Evolutionary conservation across 2,113 vertebrate genomes (phyloP).

Genomic region (Plecturocebus donacophilus): DNA sequence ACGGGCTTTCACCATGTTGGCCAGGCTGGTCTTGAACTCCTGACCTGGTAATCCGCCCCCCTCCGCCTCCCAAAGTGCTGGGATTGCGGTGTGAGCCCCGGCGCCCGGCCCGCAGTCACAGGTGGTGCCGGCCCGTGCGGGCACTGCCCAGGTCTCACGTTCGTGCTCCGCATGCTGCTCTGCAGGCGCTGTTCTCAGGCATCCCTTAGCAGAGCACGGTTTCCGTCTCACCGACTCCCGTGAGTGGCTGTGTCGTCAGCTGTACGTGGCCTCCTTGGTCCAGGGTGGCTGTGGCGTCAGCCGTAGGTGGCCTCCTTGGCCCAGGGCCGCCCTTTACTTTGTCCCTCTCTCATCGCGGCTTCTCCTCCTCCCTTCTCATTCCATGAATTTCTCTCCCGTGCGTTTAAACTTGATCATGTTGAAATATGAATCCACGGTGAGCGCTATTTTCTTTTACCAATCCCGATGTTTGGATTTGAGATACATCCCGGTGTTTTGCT

Average conservation of each 20-base stretch:
- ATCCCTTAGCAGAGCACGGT: background rate
- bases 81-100: too few species aligned
- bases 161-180: background rate
- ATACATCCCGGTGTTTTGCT: background rate
- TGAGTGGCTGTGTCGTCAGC: background rate
- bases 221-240: background rate
- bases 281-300: background rate
- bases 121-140: background rate
- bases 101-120: accelerated
- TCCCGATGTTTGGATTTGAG: background rate
- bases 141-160: background rate
- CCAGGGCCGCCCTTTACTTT: background rate
- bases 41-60: too few species aligned
- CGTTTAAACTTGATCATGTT: background rate
- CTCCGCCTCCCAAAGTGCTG: too few species aligned
- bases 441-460: background rate
- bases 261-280: background rate
- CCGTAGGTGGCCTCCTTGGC: background rate
- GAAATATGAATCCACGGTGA: background rate
- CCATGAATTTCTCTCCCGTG: background rate
- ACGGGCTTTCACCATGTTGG: too few species aligned
- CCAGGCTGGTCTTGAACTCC: too few species aligned
- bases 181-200: background rate
- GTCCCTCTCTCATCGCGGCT: background rate
- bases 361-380: background rate